Evolutionary conservation across 2,888 invertebrate species (phyloP).

Genomic region (Sabellastarte sp.): DNA sequence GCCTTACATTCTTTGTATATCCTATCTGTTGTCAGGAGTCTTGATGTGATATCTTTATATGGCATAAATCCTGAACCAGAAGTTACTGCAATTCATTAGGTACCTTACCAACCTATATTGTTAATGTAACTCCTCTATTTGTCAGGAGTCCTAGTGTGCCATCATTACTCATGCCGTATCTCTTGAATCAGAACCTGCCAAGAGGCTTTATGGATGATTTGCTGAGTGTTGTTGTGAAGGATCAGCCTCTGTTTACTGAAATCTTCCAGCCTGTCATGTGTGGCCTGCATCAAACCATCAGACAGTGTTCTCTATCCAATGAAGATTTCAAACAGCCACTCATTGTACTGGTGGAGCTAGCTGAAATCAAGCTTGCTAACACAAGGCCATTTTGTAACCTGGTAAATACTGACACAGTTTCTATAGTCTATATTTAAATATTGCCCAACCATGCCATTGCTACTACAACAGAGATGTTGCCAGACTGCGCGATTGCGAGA

Average conservation of each 20-base stretch:
- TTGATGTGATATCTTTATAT: no score
- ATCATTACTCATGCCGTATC: constrained; percentile 70
- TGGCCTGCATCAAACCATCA: constrained; percentile 70
- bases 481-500: no score
- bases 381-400: constrained; percentile 72
- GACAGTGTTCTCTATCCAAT: constrained; percentile 70
- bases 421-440: no score
- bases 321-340: constrained; percentile 69
- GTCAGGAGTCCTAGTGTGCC: constrained; percentile 52
- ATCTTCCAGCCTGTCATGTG: constrained; percentile 71
- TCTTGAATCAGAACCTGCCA: constrained; percentile 72
- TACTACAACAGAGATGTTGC: no score
- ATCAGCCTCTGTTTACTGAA: constrained; percentile 39
- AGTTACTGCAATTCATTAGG: no score
- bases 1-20: no score
- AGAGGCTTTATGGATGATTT: constrained; percentile 72
- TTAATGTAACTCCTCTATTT: no score
- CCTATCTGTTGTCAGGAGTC: no score
- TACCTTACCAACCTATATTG: no score
- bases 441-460: no score
- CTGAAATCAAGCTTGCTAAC: constrained; percentile 71
- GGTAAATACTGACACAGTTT: constrained; percentile 42
- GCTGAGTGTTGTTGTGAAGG: constrained; percentile 54
- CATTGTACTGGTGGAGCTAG: constrained; percentile 73
- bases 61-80: no score